These are phyloP conservation scores for Dolichomitus sp. DNA, from an alignment of 2,888 invertebrate species.

Conservation along the genomic window DNA sequence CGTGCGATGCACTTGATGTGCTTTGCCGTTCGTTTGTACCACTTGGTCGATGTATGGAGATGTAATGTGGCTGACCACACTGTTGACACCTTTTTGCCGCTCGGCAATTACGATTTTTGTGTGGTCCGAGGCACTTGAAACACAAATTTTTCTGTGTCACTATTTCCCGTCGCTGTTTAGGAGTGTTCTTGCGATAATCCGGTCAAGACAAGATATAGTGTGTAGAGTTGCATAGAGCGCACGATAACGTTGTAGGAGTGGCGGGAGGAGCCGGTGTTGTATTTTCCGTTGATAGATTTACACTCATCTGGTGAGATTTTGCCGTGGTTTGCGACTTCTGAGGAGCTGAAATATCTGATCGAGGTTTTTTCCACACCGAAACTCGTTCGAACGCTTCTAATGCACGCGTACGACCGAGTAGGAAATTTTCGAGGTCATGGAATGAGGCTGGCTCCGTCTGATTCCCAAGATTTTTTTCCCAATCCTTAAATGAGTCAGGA, in stretches of 20 bases:
- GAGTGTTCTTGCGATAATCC: slow-evolving; percentile 38
- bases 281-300: neutral
- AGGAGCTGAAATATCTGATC: slow-evolving; percentile 48
- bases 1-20: neutral
- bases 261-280: neutral
- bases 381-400: too few species aligned
- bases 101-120: slow-evolving; percentile 30
- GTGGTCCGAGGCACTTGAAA: slow-evolving; percentile 46
- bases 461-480: slow-evolving; percentile 26
- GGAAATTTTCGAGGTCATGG: too few species aligned
- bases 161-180: slow-evolving; percentile 34
- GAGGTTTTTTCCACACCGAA: neutral
- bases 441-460: neutral
- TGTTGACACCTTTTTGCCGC: slow-evolving; percentile 17
- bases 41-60: slow-evolving; percentile 21
- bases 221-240: slow-evolving; percentile 1
- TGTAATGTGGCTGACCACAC: slow-evolving; percentile 31
- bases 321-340: neutral
- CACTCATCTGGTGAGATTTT: neutral
- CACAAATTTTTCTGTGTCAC: slow-evolving; percentile 27
- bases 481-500: slow-evolving; percentile 1
- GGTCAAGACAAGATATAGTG: slow-evolving; percentile 36
- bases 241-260: neutral
- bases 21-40: neutral
- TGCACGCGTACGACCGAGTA: too few species aligned